Evolutionary conservation across 2,888 invertebrate species (phyloP).

Genomic region (Neocrepidodera transversa): DNA sequence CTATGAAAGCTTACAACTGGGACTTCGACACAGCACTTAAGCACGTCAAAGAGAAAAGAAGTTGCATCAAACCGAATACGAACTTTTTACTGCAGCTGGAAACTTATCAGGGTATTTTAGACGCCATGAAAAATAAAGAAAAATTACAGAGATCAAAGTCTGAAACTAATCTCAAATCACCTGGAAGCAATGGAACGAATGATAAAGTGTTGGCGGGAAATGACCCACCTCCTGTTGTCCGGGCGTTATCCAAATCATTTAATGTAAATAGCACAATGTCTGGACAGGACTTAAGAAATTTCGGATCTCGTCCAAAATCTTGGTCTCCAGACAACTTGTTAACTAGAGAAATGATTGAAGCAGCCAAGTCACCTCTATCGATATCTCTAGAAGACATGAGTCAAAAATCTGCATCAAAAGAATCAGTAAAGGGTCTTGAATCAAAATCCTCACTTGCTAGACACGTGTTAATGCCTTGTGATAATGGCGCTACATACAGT

Average conservation of each 20-base stretch:
- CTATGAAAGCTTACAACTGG: conserved; percentile 98
- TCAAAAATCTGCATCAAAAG: conserved; percentile 50
- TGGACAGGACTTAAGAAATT: conserved; percentile 52
- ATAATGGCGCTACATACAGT: conserved; percentile 85
- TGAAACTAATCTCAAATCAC: conserved; percentile 85
- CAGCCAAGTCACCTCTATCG: conserved; percentile 65
- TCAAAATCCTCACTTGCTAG: conserved; percentile 61
- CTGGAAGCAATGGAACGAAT: conserved; percentile 57
- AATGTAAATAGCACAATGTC: conserved; percentile 47
- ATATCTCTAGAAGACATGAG: conserved; percentile 73
- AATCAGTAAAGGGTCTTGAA: conserved; percentile 45
- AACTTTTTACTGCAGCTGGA: conserved; percentile 94
- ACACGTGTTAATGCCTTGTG: conserved; percentile 84
- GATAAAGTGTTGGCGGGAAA: conserved; percentile 65
- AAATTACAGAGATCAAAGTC: conserved; percentile 92
- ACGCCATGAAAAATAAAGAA: conserved; percentile 95
- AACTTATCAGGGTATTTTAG: conserved; percentile 80
- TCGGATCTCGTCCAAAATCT: conserved; percentile 62
- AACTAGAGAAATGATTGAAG: conserved; percentile 66
- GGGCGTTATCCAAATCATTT: conserved; percentile 60
- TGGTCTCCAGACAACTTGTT: conserved; percentile 76
- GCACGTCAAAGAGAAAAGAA: conserved; percentile 89
- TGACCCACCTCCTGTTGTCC: conserved; percentile 69
- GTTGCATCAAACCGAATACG: conserved; percentile 94
- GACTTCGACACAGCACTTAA: conserved; percentile 86